Base-by-base conservation (phyloP, 1,140 invertebrate species). In the Camponotus pennsylvanicus region DNA sequence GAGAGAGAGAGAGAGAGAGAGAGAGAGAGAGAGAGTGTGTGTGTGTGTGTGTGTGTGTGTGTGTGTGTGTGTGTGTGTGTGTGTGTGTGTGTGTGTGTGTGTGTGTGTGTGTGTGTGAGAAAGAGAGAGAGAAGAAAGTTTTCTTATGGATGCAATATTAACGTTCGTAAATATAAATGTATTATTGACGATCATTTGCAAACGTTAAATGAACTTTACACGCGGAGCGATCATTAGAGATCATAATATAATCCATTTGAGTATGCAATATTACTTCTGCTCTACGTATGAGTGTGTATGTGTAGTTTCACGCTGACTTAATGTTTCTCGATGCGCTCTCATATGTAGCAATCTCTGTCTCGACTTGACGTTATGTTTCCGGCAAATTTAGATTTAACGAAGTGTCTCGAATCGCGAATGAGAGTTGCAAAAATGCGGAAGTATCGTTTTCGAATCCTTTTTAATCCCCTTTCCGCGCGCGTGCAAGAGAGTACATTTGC, bases 121-220 rank as follows among this genome's bases (percentile, higher is more conserved):
- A 42, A 21, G 45, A 45, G 11, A 52, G 59, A 21, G 45, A 45
- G 11, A 37, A 37, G 8, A 66, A 9, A n/a, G 27, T 27, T 27
- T 27, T 27, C 27, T 42, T 45, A 52, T 15, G 64, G 21, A 66
- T 11, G 49, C 61, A 37, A 21, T 52, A 42, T 45, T 18, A 32
- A 61, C 32, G 21, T 42, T 40, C 13, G 37, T 63, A 37, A 42
- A 42, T 40, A 15, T 64, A 18, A 49, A 34, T 27, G 11, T 34
- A 49, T 78, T 66, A 64, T 15, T 64, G 42, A 77, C 18, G 13
- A 66, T 4, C 45, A 21, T 6, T 18, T 63, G 32, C 32, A 21
- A 32, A 78, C 13, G 21, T 66, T 78, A 21, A 32, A 6, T 45
- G 45, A 66, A 45, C 40, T 78, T 66, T 78, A 34, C 40, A 45